phyloP scores from a whole-genome alignment of 1,140 invertebrate species.

The Drosophila mayri region DNA sequence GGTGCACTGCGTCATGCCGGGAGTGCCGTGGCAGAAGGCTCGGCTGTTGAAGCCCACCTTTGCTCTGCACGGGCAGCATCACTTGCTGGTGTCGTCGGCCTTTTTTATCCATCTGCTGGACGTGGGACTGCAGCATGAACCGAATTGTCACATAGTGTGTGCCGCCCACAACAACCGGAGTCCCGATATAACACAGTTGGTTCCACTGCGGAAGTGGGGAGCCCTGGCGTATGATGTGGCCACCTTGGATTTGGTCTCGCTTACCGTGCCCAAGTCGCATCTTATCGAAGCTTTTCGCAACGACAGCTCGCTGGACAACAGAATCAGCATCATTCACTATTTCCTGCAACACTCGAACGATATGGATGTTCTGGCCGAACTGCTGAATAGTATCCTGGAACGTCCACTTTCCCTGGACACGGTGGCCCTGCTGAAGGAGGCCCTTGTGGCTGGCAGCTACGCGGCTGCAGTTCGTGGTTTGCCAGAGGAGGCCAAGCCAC shows the following conservation, averaged over 20 bases:
- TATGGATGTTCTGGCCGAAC: constrained; percentile 88
- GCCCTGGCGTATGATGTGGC: constrained; percentile 88
- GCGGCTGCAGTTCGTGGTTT: constrained; percentile 90
- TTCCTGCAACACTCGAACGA: constrained; percentile 91
- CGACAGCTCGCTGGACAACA: constrained; percentile 88
- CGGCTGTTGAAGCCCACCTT: constrained; percentile 91
- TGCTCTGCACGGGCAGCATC: constrained; percentile 89
- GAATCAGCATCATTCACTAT: constrained; percentile 91
- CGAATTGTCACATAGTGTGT: constrained; percentile 91
- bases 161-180: constrained; percentile 86
- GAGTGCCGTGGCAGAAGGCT: constrained; percentile 91
- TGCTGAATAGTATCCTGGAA: constrained; percentile 81
- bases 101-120: constrained; percentile 92
- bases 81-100: constrained; percentile 91
- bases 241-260: constrained; percentile 89
- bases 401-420: constrained; percentile 78
- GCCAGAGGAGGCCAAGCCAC: constrained; percentile 88
- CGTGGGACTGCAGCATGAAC: constrained; percentile 91
- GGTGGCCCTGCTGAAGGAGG: constrained; percentile 89
- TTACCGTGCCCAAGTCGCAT: constrained; percentile 88
- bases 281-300: constrained; percentile 89
- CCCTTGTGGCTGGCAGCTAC: constrained; percentile 90
- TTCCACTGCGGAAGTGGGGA: constrained; percentile 87
- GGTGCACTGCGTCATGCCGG: constrained; percentile 92
- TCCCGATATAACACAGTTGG: constrained; percentile 87